These are phyloP conservation scores for Drosophila prostipennis DNA, from an alignment of 2,888 invertebrate genomes.

Conservation along the genomic window DNA sequence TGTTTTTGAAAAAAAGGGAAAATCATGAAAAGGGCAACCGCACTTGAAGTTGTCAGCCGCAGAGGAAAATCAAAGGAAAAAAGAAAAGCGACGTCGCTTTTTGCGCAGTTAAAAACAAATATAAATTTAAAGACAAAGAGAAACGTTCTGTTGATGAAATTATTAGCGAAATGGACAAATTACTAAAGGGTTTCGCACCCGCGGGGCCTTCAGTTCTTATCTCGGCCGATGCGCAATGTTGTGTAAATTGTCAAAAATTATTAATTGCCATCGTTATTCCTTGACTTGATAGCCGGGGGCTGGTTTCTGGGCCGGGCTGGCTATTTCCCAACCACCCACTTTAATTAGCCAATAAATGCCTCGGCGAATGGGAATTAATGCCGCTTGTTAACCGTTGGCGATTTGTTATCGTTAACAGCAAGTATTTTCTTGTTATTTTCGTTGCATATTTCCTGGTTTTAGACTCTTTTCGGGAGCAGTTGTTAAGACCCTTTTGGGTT, in stretches of 20 bases:
- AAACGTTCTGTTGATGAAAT: conserved; percentile 23
- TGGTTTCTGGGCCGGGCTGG: neutral
- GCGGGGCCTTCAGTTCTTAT: conserved; percentile 11
- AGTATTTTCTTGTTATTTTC: conserved; percentile 38
- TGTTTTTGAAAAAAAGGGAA: conserved; percentile 20
- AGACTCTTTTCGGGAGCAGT: conserved; percentile 8
- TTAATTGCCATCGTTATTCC: conserved; percentile 76
- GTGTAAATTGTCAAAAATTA: conserved; percentile 81
- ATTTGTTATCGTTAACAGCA: conserved; percentile 77
- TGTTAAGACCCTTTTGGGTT: conserved; percentile 53
- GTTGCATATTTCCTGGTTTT: conserved; percentile 23
- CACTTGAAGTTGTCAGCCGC: conserved; percentile 48
- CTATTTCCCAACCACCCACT: conserved; percentile 35
- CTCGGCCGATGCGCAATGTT: conserved; percentile 60
- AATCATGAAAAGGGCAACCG: conserved; percentile 39
- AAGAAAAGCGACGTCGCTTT: neutral
- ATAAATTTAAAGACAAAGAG: conserved; percentile 18
- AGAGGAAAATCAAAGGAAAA: conserved; percentile 16
- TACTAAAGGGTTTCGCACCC: conserved; percentile 11
- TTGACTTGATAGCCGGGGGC: conserved; percentile 16
- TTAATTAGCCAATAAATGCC: conserved; percentile 79
- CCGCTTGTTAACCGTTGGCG: conserved; percentile 70
- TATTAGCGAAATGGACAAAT: conserved; percentile 38
- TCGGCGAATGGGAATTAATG: conserved; percentile 75
- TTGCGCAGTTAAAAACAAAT: conserved; percentile 31